Conservation (phyloP, 1,140 invertebrate species). For the Oncopodura yosiiana region DNA sequence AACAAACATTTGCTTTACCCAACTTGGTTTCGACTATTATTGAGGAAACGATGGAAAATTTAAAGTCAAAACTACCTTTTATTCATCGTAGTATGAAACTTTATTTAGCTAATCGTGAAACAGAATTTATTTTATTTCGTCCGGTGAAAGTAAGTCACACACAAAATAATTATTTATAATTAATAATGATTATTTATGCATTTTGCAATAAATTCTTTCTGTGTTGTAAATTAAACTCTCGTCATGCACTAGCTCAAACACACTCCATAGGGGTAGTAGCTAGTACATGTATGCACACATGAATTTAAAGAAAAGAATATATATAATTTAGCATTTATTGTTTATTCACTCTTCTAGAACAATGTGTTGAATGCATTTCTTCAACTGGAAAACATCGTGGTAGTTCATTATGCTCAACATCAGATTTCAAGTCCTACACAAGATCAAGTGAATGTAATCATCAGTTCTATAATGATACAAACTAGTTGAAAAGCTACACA, state of each 20-base stretch:
- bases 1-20: slow-evolving; percentile 44
- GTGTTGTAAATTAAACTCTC: neutral
- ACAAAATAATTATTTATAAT: too few relatives aligned
- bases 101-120: slow-evolving; percentile 91
- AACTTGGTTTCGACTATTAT: slow-evolving; percentile 42
- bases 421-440: slow-evolving; percentile 75
- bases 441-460: slow-evolving; percentile 81
- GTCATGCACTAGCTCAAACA: neutral
- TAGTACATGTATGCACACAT: too few relatives aligned
- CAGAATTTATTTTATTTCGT: slow-evolving; percentile 87
- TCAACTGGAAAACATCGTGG: slow-evolving; percentile 65
- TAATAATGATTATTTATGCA: slow-evolving; percentile 1
- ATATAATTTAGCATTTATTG: too few relatives aligned
- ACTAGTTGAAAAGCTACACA: neutral
- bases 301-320: too few relatives aligned
- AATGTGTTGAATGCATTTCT: slow-evolving; percentile 77
- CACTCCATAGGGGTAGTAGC: too few relatives aligned
- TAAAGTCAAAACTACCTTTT: slow-evolving; percentile 66
- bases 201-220: neutral
- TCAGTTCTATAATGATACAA: slow-evolving; percentile 52
- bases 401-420: slow-evolving; percentile 57
- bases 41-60: slow-evolving; percentile 49
- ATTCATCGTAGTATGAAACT: slow-evolving; percentile 82
- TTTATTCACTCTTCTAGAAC: too few relatives aligned
- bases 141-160: slow-evolving; percentile 67